Percentiles rank a stretch among this genome's conserved stretches.
Evolutionary conservation across 2,888 invertebrate genomes (phyloP).

Genomic region (Keiferia lycopersicella): DNA sequence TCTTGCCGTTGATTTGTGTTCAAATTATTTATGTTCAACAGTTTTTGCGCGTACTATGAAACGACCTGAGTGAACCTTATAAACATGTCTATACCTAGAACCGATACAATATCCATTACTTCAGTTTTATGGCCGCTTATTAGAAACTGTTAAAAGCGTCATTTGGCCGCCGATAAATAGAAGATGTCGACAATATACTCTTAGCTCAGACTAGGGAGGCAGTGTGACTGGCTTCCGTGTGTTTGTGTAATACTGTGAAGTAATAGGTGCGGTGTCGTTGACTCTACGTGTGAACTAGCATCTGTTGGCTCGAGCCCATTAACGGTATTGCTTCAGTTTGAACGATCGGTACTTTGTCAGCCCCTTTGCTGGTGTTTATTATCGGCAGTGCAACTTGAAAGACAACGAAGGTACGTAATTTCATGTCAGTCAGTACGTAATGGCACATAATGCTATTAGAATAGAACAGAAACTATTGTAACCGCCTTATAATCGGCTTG

Average conservation of each 20-base stretch:
- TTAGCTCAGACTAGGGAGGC: slow-evolving; percentile 2
- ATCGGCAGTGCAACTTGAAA: background rate
- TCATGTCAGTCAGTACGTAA: background rate
- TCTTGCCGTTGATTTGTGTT: slow-evolving; percentile 1
- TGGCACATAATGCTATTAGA: background rate
- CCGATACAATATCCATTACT: background rate
- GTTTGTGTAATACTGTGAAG: slow-evolving; percentile 21
- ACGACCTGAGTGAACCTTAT: background rate
- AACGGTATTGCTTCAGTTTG: slow-evolving; percentile 57
- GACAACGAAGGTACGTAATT: background rate
- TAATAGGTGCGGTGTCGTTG: slow-evolving; percentile 47
- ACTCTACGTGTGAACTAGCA: slow-evolving; percentile 57
- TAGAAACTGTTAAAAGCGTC: slow-evolving; percentile 9
- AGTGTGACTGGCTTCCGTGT: slow-evolving; percentile 10
- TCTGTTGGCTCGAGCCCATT: slow-evolving; percentile 57
- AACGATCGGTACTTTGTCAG: slow-evolving; percentile 34
- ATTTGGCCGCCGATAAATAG: slow-evolving; percentile 9
- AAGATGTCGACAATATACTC: slow-evolving; percentile 15
- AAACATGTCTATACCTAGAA: background rate
- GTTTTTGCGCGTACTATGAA: background rate
- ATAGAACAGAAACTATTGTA: too few relatives aligned
- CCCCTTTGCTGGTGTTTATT: slow-evolving; percentile 19
- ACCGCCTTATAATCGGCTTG: background rate
- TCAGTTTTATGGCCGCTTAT: background rate
- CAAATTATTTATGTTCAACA: background rate